Percentiles rank a stretch among this genome's conserved stretches.
Evolutionary conservation across 2,113 vertebrate species (phyloP).

Genomic region (Sebastes schlegelii): DNA sequence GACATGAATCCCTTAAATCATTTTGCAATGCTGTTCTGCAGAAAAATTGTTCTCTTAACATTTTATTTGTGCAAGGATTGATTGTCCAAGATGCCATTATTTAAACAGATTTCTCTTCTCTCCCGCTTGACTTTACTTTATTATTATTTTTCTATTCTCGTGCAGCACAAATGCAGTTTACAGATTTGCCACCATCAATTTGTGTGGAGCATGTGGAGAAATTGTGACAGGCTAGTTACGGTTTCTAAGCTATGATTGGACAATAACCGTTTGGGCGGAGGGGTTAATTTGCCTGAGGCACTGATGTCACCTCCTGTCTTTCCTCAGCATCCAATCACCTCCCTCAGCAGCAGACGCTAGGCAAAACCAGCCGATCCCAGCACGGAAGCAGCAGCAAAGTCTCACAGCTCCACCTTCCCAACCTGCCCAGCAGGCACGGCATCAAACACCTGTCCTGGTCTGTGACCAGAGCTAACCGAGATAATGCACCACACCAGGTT

Average conservation of each 20-base stretch:
- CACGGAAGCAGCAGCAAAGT: conserved; percentile 32
- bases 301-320: conserved; percentile 13
- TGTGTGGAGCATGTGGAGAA: background rate
- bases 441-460: conserved; percentile 62
- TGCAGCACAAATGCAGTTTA: too few species aligned
- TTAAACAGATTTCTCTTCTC: too few species aligned
- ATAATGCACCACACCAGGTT: background rate
- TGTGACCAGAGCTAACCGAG: background rate
- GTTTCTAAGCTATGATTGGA: background rate
- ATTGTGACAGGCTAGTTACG: background rate
- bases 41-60: too few species aligned
- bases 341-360: conserved; percentile 52
- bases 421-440: conserved; percentile 57
- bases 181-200: too few species aligned
- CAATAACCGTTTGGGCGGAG: too few species aligned
- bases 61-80: too few species aligned
- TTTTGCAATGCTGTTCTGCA: background rate
- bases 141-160: too few species aligned
- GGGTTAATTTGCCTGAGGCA: background rate
- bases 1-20: conserved; percentile 7
- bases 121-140: too few species aligned
- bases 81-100: too few species aligned
- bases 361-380: conserved; percentile 42
- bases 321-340: conserved; percentile 65
- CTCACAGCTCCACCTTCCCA: conserved; percentile 75